Percentiles rank a stretch among this genome's conserved stretches.
These are phyloP conservation scores for Melanotaenia pygmaea DNA, from an alignment of 2,797 vertebrate species.

Conservation along the genomic window DNA sequence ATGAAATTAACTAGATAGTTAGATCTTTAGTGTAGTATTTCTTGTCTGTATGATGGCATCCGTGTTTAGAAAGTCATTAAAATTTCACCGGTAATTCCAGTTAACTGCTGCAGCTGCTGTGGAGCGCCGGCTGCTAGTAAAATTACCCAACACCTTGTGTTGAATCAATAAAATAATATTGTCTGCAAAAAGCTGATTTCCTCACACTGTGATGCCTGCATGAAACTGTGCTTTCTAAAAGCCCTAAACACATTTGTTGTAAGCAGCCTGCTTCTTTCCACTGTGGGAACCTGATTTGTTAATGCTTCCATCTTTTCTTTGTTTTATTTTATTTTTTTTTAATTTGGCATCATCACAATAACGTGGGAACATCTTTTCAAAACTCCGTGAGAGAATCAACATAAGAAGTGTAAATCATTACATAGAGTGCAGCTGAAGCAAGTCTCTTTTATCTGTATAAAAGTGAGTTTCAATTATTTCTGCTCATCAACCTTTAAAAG, in stretches of 20 bases:
- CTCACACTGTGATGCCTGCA: constrained; percentile 19
- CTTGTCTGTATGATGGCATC: constrained; percentile 8
- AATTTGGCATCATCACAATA: too few species aligned
- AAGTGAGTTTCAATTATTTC: too few species aligned
- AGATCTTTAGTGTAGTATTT: constrained; percentile 7
- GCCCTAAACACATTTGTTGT: constrained; percentile 17
- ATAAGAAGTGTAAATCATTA: too few species aligned
- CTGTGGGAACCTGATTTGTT: neutral
- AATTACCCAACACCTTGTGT: constrained; percentile 53
- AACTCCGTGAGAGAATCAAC: too few species aligned
- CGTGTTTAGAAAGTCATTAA: constrained; percentile 18
- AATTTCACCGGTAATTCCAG: constrained; percentile 18
- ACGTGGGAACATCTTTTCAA: too few species aligned
- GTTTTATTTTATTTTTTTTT: too few species aligned
- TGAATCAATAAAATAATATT: constrained; percentile 47
- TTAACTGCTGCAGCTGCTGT: constrained; percentile 39
- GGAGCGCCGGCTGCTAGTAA: constrained; percentile 31
- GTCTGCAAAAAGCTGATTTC: constrained; percentile 43
- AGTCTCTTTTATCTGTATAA: too few species aligned
- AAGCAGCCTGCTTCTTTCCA: neutral
- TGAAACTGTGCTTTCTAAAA: constrained; percentile 9
- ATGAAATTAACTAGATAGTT: neutral
- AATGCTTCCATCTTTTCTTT: too few species aligned
- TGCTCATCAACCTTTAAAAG: too few species aligned
- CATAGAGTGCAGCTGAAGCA: too few species aligned